phyloP scores from a whole-genome alignment of 2,113 vertebrate genomes.

The Coptodon rendalli region DNA sequence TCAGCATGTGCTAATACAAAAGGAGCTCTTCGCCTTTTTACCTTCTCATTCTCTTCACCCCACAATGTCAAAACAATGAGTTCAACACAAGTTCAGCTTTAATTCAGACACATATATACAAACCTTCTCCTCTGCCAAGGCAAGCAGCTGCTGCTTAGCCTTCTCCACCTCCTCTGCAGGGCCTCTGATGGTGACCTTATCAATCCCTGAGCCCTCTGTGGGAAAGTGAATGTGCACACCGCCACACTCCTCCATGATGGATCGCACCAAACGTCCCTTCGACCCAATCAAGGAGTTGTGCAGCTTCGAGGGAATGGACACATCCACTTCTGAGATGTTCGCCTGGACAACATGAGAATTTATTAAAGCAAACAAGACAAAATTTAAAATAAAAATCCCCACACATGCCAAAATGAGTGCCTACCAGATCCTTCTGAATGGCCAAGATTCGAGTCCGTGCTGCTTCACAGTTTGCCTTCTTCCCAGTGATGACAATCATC shows the following conservation, averaged over 20 bases:
- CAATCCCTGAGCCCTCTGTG: conserved; percentile 92
- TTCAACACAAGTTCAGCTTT: not conserved
- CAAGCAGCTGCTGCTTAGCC: conserved; percentile 92
- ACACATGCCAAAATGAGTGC: not conserved
- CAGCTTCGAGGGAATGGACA: conserved; percentile 93
- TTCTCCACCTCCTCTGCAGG: conserved; percentile 92
- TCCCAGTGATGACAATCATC: conserved; percentile 97
- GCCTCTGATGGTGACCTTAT: conserved; percentile 94
- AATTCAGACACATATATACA: conserved; percentile 3
- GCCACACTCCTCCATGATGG: conserved; percentile 98
- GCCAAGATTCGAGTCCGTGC: conserved; percentile 88
- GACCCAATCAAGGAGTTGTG: conserved; percentile 97
- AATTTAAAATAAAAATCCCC: not conserved
- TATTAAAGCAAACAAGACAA: not conserved
- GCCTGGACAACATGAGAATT: conserved; percentile 69
- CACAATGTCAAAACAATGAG: not conserved
- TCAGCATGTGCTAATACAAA: not conserved
- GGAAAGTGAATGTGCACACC: conserved; percentile 99
- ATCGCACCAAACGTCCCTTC: conserved; percentile 94
- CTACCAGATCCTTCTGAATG: conserved; percentile 96
- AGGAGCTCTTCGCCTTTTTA: not conserved
- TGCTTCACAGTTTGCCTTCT: conserved; percentile 92
- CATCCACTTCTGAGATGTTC: conserved; percentile 91
- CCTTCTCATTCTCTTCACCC: not conserved
- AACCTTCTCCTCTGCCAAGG: conserved; percentile 97